Base-by-base conservation (phyloP, 2,113 vertebrate species). In the Thunnus maccoyii region DNA sequence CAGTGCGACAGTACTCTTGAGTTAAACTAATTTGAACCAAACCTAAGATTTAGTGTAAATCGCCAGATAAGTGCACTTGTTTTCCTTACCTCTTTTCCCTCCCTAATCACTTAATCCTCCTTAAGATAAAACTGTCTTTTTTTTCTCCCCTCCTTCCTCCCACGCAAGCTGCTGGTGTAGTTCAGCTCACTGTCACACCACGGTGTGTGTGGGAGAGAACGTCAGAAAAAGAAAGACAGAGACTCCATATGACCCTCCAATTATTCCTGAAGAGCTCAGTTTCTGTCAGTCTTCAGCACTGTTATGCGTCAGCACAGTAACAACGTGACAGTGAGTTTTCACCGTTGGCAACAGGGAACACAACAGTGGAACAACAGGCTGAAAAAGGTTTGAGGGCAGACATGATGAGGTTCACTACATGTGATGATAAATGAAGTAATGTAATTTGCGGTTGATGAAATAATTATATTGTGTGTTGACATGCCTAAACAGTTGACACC, bases 91-190 rank as follows among this genome's bases (percentile, higher is more conserved):
- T 60, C 51, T n/a, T 52, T 61, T 17, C n/a, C 64, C 68, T 76
- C 66, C 52, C 57, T 71, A 74, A 87, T 80, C 46, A 79, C 74
- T 84, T 76, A 90, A 88, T 87, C 78, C 76, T 83, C 20, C 64
- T 67, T 36, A 55, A 83, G n/a, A 56, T 86, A 70, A 84, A 76
- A 73, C 47, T 32, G 57, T 61, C 51, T 75, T 72, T 63, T 14
- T 48, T 47, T 50, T 41, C 36, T 9, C 36, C 36, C 30, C 55
- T 52, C 62, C 67, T 57, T 77, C 51, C 22, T 58, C 27, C 60
- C 46, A 20, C 48, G 51, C 65, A 64, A 56, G 60, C 54, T 57
- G 63, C 75, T 44, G 17, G 48, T 52, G n/a, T 50, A 27, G 46
- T 55, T 72, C 61, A 20, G 36, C 30, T 50, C 17, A 13, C 12